These are phyloP conservation scores for Cryptops parisi DNA, from an alignment of 2,888 invertebrate genomes.

Conservation along the genomic window DNA sequence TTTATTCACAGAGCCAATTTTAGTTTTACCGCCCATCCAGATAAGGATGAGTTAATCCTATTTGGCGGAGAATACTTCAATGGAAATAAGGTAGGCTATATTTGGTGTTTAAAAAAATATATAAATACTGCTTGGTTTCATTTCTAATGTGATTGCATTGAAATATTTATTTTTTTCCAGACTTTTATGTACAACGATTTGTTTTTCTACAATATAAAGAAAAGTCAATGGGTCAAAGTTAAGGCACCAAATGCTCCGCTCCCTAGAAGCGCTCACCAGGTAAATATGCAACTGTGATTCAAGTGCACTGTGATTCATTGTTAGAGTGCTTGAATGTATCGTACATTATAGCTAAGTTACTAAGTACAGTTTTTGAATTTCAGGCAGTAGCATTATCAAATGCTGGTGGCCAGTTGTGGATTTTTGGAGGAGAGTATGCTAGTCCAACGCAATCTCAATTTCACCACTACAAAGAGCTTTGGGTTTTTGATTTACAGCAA, in stretches of 20 bases:
- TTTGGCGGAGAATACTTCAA: constrained; percentile 86
- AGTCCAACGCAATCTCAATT: constrained; percentile 82
- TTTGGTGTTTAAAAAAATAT: no score
- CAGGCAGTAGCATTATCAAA: constrained; percentile 54
- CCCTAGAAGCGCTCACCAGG: constrained; percentile 76
- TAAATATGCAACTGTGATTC: constrained; percentile 18
- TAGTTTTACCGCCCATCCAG: constrained; percentile 63
- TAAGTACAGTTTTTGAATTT: constrained; percentile 15
- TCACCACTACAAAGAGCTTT: constrained; percentile 81
- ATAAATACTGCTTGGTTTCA: no score
- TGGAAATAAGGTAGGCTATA: constrained; percentile 51
- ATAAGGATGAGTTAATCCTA: constrained; percentile 71
- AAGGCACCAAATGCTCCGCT: constrained; percentile 74
- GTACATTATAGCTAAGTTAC: neutral
- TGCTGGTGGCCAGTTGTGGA: constrained; percentile 57
- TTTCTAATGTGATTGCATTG: no score
- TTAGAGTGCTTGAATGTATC: neutral
- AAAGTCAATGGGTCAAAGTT: constrained; percentile 62
- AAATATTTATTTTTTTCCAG: constrained; percentile 36
- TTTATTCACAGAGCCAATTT: constrained; percentile 51
- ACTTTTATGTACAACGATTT: constrained; percentile 76
- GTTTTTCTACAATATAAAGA: constrained; percentile 61
- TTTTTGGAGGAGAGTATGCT: constrained; percentile 86
- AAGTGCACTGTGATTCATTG: neutral
- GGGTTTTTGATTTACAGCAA: constrained; percentile 61